A percentile compares a stretch with the other conserved stretches of the same genome.
Conservation (phyloP, 2,888 invertebrate species). For the Leistus spinibarbis region DNA sequence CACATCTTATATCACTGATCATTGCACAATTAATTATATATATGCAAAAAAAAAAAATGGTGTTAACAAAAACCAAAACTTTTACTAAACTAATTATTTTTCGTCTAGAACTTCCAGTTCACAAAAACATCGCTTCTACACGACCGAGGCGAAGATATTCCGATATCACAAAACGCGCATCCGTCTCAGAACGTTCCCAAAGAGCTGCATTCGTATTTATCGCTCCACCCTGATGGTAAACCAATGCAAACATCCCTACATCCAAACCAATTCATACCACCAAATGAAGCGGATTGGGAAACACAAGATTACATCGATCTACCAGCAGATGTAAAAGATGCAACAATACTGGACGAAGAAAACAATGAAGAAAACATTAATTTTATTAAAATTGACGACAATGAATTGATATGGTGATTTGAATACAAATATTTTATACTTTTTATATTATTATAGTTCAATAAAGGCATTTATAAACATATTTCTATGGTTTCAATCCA, state of each 20-base stretch:
- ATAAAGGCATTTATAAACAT: neutral
- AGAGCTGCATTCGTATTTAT: constrained; percentile 64
- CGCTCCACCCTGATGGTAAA: constrained; percentile 64
- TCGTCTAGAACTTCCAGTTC: constrained; percentile 64
- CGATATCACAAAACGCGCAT: constrained; percentile 69
- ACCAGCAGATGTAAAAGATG: constrained; percentile 46
- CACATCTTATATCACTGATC: too few species aligned
- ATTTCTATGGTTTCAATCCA: neutral
- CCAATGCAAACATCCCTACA: constrained; percentile 66
- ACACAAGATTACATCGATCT: constrained; percentile 72
- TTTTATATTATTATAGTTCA: constrained; percentile 6
- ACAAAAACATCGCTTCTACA: constrained; percentile 62
- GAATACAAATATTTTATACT: neutral
- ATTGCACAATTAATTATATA: too few species aligned
- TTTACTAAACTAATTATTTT: constrained; percentile 4
- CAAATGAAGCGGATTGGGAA: constrained; percentile 68
- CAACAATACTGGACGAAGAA: neutral
- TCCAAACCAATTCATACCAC: constrained; percentile 59
- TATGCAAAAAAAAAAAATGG: too few species aligned
- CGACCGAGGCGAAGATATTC: constrained; percentile 62
- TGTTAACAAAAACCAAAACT: constrained; percentile 11
- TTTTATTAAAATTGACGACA: constrained; percentile 1
- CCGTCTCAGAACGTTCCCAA: constrained; percentile 58
- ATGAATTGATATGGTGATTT: constrained; percentile 8
- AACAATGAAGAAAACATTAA: neutral